Evolutionary conservation across 2,113 vertebrate species (phyloP), one percentile per base, ranked within the genome.

Genomic region (Hemiprocne comata): DNA sequence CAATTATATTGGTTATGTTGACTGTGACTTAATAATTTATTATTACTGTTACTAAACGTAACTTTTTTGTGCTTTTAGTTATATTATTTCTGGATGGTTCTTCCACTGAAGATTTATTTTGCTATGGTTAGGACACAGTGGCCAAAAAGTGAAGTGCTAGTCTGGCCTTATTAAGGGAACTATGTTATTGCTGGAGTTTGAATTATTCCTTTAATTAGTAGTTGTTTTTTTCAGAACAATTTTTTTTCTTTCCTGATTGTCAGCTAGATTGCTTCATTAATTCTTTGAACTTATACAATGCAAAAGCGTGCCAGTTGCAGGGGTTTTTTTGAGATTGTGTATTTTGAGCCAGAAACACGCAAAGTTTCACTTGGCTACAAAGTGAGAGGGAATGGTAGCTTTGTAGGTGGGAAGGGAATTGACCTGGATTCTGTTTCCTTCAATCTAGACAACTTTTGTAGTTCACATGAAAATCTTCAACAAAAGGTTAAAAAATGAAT

Each of bases 31-130:
- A 70, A 67, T 85, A 18, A 66, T 70, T 74, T 75, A 73, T 78
- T 83, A 92, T 76, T 84, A 25, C 42, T 48, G 4, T 92, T 95
- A 94, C 19, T 84, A 79, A 97, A 92, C 70, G 77, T 54, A 93
- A 84, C 38, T 81, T 84, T 93, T 89, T 94, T 81, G 64, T 90
- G 48, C 61, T 82, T 77, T 91, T 94, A n/a, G n/a, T n/a, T n/a
- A 14, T 61, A 14, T 71, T 95, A 71, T 87, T 80, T 77, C 28
- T 50, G 88, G 36, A 62, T 82, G 58, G 62, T 78, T 93, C 67
- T 87, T 85, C n/a, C 9, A 9, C 40, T 14, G 18, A 44, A 40
- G 54, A 78, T 94, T 89, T 78, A 10, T 83, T 94, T 94, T 67
- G 42, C 72, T 42, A 21, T 60, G 48, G 33, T 65, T 93, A 76